Conservation (phyloP, 2,113 vertebrate genomes). For the Corythoichthys haematopterus region DNA sequence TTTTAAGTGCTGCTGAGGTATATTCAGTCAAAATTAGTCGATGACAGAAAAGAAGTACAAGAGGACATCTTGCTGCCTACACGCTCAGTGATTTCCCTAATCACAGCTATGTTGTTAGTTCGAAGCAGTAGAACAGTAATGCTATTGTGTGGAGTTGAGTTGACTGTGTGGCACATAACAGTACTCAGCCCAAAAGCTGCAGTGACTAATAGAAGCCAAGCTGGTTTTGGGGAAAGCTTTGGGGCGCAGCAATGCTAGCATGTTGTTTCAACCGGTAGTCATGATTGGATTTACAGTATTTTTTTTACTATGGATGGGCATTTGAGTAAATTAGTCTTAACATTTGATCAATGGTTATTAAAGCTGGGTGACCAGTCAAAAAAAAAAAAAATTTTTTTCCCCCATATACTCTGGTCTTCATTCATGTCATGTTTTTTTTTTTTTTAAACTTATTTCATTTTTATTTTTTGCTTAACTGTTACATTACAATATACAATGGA, state of each 20-base stretch:
- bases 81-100: slow-evolving; percentile 20
- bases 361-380: background rate
- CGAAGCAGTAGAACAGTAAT: slow-evolving; percentile 30
- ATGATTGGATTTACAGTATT: slow-evolving; percentile 10
- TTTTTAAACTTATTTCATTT: too few species aligned
- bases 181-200: slow-evolving; percentile 15
- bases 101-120: slow-evolving; percentile 19
- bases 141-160: slow-evolving; percentile 28
- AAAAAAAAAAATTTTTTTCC: too few species aligned
- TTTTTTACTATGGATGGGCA: slow-evolving; percentile 28
- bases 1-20: slow-evolving; percentile 94
- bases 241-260: slow-evolving; percentile 24
- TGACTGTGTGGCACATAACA: slow-evolving; percentile 29
- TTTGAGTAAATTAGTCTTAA: background rate
- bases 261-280: slow-evolving; percentile 29
- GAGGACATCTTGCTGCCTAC: slow-evolving; percentile 30
- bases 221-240: slow-evolving; percentile 10
- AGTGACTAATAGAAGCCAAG: background rate
- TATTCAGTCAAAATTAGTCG: slow-evolving; percentile 83
- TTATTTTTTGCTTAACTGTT: too few species aligned
- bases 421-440: too few species aligned
- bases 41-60: slow-evolving; percentile 77
- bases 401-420: too few species aligned
- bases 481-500: too few species aligned
- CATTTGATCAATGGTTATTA: background rate